Evolutionary conservation across 2,888 invertebrate genomes (phyloP), one percentile per base, ranked within the genome.

Genomic region (Acleris laterana): DNA sequence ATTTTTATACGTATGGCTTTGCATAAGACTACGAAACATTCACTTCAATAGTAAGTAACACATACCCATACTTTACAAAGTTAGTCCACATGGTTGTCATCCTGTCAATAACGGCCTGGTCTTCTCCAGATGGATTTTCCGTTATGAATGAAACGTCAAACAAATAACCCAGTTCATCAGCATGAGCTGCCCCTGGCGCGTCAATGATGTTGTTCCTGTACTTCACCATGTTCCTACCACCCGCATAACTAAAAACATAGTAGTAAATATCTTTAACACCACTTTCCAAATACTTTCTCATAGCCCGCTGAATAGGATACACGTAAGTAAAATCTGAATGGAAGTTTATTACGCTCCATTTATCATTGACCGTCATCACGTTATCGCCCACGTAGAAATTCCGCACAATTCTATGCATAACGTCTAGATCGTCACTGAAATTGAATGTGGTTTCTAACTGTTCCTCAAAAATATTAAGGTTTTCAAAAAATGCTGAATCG

Each of bases 171-270:
- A 82, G 25, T 9, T 85, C 83, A 65, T 82, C 81, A 3, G 74
- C 74, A 62, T 84, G 84, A 0, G 72, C 55, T 0, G 81, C 81
- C 0, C 79, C 80, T 0, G 65, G 60, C 0, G 63, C 71, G 0
- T 38, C 62, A 0, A 72, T 76, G 0, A 78, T 63, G 20, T 79
- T 78, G 0, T 62, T 19, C 0, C 50, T 71, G 9, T 69, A 56
- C 69, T 84, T 85, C 0, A 73, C 64, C 55, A 80, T 80, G 62
- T 87, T 84, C 63, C 87, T 80, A 1, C 69, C 75, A 4, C 88
- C 87, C 13, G 73, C 74, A 57, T 87, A 85, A 1, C 77, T 76
- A 60, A 89, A 89, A 46, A 86, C 50, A 46, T 85, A 88, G 48
- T 81, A 74, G 68, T 77, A 88, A 38, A 86, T 68, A 0, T 77